Percentiles rank a stretch among this genome's conserved stretches.
Conservation (phyloP, 2,113 vertebrate genomes). For the Nymphicus hollandicus region DNA sequence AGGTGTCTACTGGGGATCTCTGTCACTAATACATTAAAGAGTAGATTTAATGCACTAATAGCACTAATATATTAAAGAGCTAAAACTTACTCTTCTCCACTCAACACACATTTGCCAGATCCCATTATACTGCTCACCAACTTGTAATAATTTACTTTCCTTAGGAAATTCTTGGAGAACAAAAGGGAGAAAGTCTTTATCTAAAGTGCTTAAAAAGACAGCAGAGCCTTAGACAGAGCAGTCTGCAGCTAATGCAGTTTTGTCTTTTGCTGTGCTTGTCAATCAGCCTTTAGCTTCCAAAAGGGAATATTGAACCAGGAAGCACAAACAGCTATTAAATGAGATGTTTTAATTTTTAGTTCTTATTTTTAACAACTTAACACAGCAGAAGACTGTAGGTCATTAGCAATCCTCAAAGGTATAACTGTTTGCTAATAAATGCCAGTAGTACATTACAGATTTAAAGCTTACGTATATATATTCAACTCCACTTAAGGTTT, state of each 20-base stretch:
- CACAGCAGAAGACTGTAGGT: not conserved
- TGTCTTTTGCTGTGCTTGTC: not conserved
- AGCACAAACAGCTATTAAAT: not conserved
- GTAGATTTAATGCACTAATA: not conserved
- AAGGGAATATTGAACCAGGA: not conserved
- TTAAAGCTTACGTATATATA: not conserved
- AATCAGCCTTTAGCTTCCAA: not conserved
- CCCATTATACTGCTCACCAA: not conserved
- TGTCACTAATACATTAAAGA: not conserved
- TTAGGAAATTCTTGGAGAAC: not conserved
- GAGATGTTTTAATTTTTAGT: not conserved
- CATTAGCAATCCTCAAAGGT: not conserved
- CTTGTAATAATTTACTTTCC: not conserved
- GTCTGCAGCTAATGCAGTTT: not conserved
- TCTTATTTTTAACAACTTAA: not conserved
- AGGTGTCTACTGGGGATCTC: not conserved
- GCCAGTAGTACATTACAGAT: not conserved
- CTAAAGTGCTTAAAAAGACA: not conserved
- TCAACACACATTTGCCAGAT: not conserved
- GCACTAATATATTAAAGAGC: not conserved
- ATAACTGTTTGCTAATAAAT: not conserved
- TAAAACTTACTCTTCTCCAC: not conserved
- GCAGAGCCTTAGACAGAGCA: not conserved
- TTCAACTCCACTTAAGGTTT: not conserved
- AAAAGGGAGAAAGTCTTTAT: not conserved